These are phyloP conservation scores for Oncorhynchus nerka DNA, from an alignment of 2,113 vertebrate species.

Conservation along the genomic window DNA sequence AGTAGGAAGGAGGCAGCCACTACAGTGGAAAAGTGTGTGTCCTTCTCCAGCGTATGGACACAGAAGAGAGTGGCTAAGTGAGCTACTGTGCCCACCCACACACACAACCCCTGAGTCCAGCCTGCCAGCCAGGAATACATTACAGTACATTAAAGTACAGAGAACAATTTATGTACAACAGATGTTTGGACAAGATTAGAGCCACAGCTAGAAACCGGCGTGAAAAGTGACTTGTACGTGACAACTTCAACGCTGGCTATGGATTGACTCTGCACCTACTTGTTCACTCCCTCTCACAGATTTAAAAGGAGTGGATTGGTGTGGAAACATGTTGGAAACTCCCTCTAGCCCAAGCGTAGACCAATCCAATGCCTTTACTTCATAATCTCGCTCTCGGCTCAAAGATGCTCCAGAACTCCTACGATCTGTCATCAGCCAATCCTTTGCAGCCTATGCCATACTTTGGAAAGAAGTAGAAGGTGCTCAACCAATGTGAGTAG, in stretches of 20 bases:
- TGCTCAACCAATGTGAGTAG: no score
- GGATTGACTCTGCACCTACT: no score
- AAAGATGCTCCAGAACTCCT: constrained; percentile 8
- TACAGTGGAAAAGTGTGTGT: neutral
- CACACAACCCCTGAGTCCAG: neutral
- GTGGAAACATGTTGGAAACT: neutral
- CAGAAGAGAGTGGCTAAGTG: neutral
- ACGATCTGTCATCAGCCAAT: constrained; percentile 13
- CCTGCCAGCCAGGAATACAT: neutral
- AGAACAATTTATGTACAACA: neutral
- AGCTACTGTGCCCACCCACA: neutral
- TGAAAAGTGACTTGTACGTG: neutral
- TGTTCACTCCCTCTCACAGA: no score
- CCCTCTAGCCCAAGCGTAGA: constrained; percentile 1
- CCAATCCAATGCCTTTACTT: neutral
- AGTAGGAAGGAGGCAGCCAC: neutral
- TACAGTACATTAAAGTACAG: neutral
- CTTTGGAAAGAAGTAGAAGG: no score
- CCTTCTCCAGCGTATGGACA: neutral
- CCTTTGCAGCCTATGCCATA: neutral
- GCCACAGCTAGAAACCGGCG: neutral
- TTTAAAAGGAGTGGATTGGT: neutral
- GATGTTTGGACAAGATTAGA: neutral
- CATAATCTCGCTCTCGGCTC: constrained; percentile 1
- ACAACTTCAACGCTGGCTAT: neutral